Evolutionary conservation across 1,140 invertebrate species (phyloP).

Genomic region (Sogatella furcifera): DNA sequence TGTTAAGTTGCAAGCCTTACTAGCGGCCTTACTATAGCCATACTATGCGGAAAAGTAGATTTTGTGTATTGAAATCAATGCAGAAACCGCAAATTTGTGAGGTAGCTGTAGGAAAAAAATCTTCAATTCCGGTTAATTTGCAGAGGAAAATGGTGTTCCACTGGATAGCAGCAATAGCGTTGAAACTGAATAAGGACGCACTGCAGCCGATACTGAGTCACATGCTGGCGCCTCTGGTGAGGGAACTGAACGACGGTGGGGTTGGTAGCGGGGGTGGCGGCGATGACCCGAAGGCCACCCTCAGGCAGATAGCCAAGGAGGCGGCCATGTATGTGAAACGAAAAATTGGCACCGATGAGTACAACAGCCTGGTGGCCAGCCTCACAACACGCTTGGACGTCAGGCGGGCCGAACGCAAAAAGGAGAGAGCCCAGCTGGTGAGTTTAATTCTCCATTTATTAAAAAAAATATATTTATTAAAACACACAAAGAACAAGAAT

Average conservation of each 20-base stretch:
- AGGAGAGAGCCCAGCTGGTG: conserved; percentile 42
- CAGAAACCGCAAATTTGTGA: too few relatives aligned
- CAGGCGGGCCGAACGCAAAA: conserved; percentile 53
- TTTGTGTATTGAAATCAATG: too few relatives aligned
- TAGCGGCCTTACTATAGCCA: too few relatives aligned
- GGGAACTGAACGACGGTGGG: conserved; percentile 46
- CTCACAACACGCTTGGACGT: conserved; percentile 46
- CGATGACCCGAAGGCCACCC: conserved; percentile 24
- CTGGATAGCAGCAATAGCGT: conserved; percentile 53
- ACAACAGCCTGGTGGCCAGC: conserved; percentile 43
- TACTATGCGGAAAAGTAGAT: too few relatives aligned
- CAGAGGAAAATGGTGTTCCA: conserved; percentile 57
- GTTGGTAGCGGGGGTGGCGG: conserved; percentile 19
- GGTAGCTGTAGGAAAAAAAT: too few relatives aligned
- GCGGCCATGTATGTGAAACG: conserved; percentile 53
- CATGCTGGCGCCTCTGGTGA: conserved; percentile 51
- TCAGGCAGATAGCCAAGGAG: conserved; percentile 47
- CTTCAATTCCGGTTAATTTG: conserved; percentile 4
- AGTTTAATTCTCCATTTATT: too few relatives aligned
- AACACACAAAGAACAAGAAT: too few relatives aligned
- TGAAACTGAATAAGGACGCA: conserved; percentile 41
- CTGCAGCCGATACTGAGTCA: conserved; percentile 41
- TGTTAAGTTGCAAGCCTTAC: too few relatives aligned
- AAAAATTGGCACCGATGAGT: conserved; percentile 49
- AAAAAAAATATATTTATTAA: too few relatives aligned